phyloP scores from a whole-genome alignment of 2,888 invertebrate species.

The Netelia fuscicornis region DNA sequence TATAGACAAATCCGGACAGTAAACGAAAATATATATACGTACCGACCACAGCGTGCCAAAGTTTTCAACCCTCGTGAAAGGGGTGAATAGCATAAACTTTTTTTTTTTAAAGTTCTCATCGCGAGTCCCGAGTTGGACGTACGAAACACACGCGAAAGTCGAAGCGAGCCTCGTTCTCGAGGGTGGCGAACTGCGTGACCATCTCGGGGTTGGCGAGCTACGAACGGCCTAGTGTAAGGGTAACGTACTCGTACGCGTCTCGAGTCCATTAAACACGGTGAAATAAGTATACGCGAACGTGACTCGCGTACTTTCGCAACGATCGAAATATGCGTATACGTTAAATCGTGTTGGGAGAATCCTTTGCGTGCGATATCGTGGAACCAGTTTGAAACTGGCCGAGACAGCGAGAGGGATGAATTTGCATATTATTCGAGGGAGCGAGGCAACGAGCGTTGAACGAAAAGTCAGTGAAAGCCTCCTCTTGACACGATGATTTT shows the following conservation, averaged over 20 bases:
- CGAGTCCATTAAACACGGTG: no score
- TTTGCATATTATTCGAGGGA: constrained; percentile 72
- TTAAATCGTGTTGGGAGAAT: constrained; percentile 60
- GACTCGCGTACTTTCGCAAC: neutral
- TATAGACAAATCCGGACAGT: constrained; percentile 25
- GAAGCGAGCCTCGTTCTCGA: constrained; percentile 65
- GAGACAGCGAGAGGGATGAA: constrained; percentile 37
- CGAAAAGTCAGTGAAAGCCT: constrained; percentile 63
- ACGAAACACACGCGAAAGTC: constrained; percentile 74
- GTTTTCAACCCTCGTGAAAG: constrained; percentile 42
- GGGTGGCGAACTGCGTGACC: constrained; percentile 71
- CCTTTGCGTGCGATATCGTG: constrained; percentile 71
- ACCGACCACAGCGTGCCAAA: neutral
- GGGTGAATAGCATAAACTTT: constrained; percentile 6
- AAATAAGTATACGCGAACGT: no score
- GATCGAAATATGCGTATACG: constrained; percentile 19
- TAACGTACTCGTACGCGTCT: neutral
- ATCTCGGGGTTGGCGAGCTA: constrained; percentile 41
- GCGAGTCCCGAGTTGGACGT: constrained; percentile 46
- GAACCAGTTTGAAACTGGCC: neutral
- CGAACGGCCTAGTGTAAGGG: neutral
- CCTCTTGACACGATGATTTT: constrained; percentile 52
- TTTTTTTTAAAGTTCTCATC: constrained; percentile 29
- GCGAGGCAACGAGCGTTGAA: constrained; percentile 51
- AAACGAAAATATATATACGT: constrained; percentile 9